Percentiles rank a stretch among this genome's conserved stretches.
These are phyloP conservation scores for Meiosimyza platycephala DNA, from an alignment of 2,888 invertebrate species.

Conservation along the genomic window DNA sequence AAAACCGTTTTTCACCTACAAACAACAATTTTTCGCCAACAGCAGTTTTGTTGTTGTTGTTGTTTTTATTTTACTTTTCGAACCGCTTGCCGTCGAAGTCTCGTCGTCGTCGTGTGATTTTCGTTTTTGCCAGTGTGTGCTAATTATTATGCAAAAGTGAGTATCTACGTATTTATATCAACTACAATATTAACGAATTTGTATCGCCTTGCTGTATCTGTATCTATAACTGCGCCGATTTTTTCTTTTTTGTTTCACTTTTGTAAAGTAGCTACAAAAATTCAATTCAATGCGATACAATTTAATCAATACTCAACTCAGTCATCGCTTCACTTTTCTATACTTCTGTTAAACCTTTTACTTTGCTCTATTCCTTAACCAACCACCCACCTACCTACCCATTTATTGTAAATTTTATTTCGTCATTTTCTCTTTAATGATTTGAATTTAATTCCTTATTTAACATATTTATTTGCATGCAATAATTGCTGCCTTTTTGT, in stretches of 20 bases:
- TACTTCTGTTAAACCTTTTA: too few relatives aligned
- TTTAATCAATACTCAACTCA: constrained; percentile 17
- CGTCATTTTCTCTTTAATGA: too few relatives aligned
- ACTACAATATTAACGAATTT: constrained; percentile 9
- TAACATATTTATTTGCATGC: too few relatives aligned
- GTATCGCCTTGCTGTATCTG: neutral
- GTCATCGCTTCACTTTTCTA: neutral
- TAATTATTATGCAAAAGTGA: constrained; percentile 43
- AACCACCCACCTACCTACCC: too few relatives aligned
- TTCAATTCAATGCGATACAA: constrained; percentile 4
- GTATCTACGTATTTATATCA: constrained; percentile 13
- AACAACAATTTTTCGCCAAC: neutral
- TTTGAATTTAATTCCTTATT: too few relatives aligned
- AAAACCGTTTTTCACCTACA: neutral
- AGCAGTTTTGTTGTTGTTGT: neutral
- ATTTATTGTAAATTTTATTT: too few relatives aligned
- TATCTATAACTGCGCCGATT: constrained; percentile 8
- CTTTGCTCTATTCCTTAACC: too few relatives aligned
- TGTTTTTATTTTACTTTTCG: neutral
- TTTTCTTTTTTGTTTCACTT: too few relatives aligned
- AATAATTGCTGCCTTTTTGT: too few relatives aligned
- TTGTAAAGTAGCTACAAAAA: constrained; percentile 3
- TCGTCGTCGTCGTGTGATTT: constrained; percentile 9
- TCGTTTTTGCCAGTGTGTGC: constrained; percentile 7
- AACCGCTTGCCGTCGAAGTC: neutral